A percentile compares a stretch with the other conserved stretches of the same genome.
phyloP scores from a whole-genome alignment of 2,888 invertebrate species.

The Kryphioiulus occultus region DNA sequence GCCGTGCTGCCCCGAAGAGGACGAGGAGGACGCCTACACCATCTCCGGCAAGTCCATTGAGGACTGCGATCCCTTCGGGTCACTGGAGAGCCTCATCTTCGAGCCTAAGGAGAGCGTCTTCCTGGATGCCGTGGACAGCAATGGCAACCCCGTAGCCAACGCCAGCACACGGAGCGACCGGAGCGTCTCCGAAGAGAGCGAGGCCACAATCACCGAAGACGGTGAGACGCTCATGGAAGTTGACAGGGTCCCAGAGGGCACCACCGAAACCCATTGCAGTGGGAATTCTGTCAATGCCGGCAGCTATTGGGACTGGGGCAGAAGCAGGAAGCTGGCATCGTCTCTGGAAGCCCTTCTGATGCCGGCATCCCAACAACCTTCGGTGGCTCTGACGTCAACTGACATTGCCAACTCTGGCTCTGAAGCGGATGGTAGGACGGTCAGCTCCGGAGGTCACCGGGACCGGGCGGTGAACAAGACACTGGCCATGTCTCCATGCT shows the following conservation, averaged over 20 bases:
- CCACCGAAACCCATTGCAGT: not conserved
- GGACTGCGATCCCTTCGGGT: constrained; percentile 51
- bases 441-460: constrained; percentile 46
- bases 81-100: constrained; percentile 56
- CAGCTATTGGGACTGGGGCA: constrained; percentile 51
- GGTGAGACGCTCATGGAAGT: not conserved
- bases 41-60: constrained; percentile 20
- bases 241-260: not conserved
- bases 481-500: not conserved
- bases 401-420: too few species aligned
- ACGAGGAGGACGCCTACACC: constrained; percentile 6
- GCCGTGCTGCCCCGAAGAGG: not conserved
- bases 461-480: constrained; percentile 44
- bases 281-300: constrained; percentile 31
- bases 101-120: constrained; percentile 56
- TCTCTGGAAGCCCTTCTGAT: too few species aligned
- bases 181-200: constrained; percentile 9
- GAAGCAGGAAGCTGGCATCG: not conserved
- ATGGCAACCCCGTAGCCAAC: constrained; percentile 37
- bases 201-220: constrained; percentile 7
- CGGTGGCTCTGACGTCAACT: too few species aligned
- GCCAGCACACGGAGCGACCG: constrained; percentile 41
- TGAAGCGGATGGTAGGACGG: not conserved
- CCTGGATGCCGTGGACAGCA: constrained; percentile 32
- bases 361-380: too few species aligned